Percentiles rank a stretch among this genome's conserved stretches.
Evolutionary conservation across 2,113 vertebrate species (phyloP).

Genomic region (Phodopus roborovskii): DNA sequence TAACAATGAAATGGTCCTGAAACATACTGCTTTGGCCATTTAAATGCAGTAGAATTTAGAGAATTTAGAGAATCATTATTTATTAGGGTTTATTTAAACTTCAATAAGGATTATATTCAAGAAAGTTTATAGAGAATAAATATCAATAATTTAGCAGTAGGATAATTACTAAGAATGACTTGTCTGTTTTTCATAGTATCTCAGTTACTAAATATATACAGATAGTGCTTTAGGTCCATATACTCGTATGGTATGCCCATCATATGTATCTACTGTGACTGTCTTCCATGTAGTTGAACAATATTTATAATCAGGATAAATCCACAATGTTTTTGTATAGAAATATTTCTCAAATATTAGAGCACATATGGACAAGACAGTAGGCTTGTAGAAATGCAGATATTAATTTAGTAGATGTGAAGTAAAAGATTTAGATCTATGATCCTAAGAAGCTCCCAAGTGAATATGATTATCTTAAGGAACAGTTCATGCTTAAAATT

Average conservation of each 20-base stretch:
- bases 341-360: constrained; percentile 9
- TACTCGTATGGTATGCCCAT: fast-evolving
- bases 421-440: not conserved
- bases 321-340: not conserved
- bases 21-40: not conserved
- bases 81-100: not conserved
- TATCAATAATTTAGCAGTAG: not conserved
- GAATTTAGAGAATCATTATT: not conserved
- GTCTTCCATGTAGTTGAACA: not conserved
- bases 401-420: not conserved
- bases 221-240: not conserved
- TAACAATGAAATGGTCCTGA: not conserved
- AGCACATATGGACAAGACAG: too few relatives aligned
- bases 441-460: not conserved
- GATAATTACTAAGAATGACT: not conserved
- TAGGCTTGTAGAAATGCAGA: not conserved
- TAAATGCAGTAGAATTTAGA: not conserved
- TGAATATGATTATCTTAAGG: not conserved
- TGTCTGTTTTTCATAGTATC: not conserved
- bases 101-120: not conserved
- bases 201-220: not conserved
- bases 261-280: not conserved
- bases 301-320: constrained; percentile 18
- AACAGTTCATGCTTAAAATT: not conserved
- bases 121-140: not conserved